A percentile compares a stretch with the other conserved stretches of the same genome.
Conservation (phyloP, 2,888 invertebrate species). For the Drosophila differens region DNA sequence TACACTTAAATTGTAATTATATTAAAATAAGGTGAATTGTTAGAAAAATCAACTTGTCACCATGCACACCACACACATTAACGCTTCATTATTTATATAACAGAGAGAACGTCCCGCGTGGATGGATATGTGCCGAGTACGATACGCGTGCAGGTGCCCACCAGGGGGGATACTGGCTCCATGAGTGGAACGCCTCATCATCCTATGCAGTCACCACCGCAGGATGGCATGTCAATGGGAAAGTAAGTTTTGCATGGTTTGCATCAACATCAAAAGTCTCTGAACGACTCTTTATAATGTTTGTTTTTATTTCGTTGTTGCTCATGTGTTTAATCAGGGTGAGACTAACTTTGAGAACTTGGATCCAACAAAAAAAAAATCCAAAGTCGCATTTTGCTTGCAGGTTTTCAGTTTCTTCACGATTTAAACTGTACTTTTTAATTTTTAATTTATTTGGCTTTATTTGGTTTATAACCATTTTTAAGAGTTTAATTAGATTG, state of each 20-base stretch:
- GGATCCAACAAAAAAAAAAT: not conserved
- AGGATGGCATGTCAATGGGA: slow-evolving; percentile 87
- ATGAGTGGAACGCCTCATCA: slow-evolving; percentile 89
- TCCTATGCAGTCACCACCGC: slow-evolving; percentile 90
- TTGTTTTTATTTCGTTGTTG: slow-evolving; percentile 20
- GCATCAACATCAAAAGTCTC: slow-evolving; percentile 2
- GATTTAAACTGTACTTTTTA: slow-evolving; percentile 19
- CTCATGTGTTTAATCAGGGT: slow-evolving; percentile 7
- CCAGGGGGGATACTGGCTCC: slow-evolving; percentile 86
- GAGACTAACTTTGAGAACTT: not conserved
- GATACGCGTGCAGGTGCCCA: slow-evolving; percentile 93
- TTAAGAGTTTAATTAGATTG: slow-evolving; percentile 68
- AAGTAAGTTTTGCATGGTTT: slow-evolving; percentile 87
- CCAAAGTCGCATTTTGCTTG: not conserved
- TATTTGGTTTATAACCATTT: slow-evolving; percentile 34
- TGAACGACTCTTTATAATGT: slow-evolving; percentile 8
- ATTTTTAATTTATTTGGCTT: slow-evolving; percentile 35
- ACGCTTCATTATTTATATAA: slow-evolving; percentile 28
- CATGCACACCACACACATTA: not conserved
- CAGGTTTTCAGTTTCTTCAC: slow-evolving; percentile 4
- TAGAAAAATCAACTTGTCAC: slow-evolving; percentile 3
- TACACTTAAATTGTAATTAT: not conserved
- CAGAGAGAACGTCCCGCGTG: slow-evolving; percentile 83
- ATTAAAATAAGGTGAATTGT: not conserved
- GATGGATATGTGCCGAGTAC: slow-evolving; percentile 94